Base-by-base conservation (phyloP, 2,797 vertebrate species). In the Sebastes hubbsi region DNA sequence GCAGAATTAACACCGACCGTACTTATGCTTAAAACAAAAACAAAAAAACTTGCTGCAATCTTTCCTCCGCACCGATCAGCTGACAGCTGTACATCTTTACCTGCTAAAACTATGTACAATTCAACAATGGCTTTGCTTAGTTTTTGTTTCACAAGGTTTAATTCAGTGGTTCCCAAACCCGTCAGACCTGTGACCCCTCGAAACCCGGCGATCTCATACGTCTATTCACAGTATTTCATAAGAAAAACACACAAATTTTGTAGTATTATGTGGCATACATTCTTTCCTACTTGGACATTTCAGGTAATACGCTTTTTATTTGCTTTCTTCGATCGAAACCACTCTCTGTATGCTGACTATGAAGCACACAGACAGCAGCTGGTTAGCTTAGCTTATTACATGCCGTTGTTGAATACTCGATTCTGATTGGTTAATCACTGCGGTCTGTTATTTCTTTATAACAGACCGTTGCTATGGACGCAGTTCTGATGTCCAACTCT, bases 51-150 rank as follows among this genome's bases (percentile, higher is more conserved):
- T 78, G 64, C 68, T 58, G 63, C 59, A 11, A 54, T 69, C 67
- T 29, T 63, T 67, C 77, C 16, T 84, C 63, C 55, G 81, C 70
- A 27, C 22, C 42, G 59, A 70, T 46, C 69, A 77, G 63, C 69
- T 64, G 46, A 68, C 46, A 82, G 38, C 54, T 76, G 16, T 12
- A 64, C 38, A 83, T 56, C 25, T 52, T 76, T n/a, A 76, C 67
- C 67, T 86, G 76, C 77, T 78, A 76, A 75, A 74, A 81, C 72
- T 92, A 91, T 92, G 59, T 90, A 94, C 88, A 94, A 30, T 89
- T 87, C 87, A 87, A 91, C 78, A 78, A 94, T 91, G 89, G 89
- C 91, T 94, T 92, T 82, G 56, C 54, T 77, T 84, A 5, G 58
- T 81, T 63, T 87, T 87, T 89, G 87, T 83, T 78, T 90, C 78